These are phyloP conservation scores for Tigriopus californicus DNA, from an alignment of 2,888 invertebrate species.

Conservation along the genomic window DNA sequence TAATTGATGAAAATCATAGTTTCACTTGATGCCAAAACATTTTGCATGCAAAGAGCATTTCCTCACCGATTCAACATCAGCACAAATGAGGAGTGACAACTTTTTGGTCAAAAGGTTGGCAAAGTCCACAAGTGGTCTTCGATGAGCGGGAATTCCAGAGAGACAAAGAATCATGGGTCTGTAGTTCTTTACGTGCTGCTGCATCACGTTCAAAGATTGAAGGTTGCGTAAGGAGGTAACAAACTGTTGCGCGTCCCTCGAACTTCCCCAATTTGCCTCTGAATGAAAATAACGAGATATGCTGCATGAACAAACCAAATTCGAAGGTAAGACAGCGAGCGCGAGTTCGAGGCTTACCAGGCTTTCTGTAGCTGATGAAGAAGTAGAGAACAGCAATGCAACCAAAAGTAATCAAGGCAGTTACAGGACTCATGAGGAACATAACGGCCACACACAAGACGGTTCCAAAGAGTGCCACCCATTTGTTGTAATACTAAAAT, in stretches of 20 bases:
- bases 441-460: conserved; percentile 40
- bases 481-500: conserved; percentile 67
- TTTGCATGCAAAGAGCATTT: no score
- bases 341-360: conserved; percentile 25
- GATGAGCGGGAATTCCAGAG: conserved; percentile 49
- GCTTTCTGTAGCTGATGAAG: conserved; percentile 77
- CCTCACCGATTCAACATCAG: conserved; percentile 42
- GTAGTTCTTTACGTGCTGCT: conserved; percentile 94
- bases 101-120: conserved; percentile 78
- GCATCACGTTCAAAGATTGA: conserved; percentile 64
- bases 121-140: conserved; percentile 78
- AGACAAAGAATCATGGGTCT: conserved; percentile 77
- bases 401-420: conserved; percentile 32
- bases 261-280: conserved; percentile 95
- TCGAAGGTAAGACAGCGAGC: conserved; percentile 28
- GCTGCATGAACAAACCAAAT: conserved; percentile 22
- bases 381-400: conserved; percentile 32
- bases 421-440: conserved; percentile 36
- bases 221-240: conserved; percentile 72
- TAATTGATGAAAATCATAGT: no score
- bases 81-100: conserved; percentile 72
- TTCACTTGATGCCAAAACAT: no score
- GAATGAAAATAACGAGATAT: neutral
- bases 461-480: conserved; percentile 68
- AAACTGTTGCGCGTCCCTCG: conserved; percentile 88